phyloP scores from a whole-genome alignment of 2,888 invertebrate genomes.

The Zelleria hepariella region DNA sequence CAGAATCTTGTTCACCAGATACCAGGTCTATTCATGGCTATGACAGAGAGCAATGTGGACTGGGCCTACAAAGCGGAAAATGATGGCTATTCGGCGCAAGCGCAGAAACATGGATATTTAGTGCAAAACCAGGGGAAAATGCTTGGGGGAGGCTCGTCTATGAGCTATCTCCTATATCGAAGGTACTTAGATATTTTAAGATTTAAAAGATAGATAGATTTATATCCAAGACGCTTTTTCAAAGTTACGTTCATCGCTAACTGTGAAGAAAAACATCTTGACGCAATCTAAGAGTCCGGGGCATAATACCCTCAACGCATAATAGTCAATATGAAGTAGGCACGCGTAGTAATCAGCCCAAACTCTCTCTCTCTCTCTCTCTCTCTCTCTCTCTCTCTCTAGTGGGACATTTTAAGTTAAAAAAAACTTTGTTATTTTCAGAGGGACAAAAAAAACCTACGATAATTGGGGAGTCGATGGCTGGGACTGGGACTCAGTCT shows the following conservation, averaged over 20 bases:
- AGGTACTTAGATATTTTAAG: slow-evolving; percentile 4
- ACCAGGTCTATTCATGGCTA: not conserved
- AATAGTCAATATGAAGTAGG: too few relatives aligned
- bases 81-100: not conserved
- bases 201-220: not conserved
- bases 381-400: too few relatives aligned
- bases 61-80: slow-evolving; percentile 3
- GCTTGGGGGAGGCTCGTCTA: slow-evolving; percentile 4
- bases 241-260: too few relatives aligned
- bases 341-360: too few relatives aligned
- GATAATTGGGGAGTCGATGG: not conserved
- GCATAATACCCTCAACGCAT: too few relatives aligned
- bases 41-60: not conserved
- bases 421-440: not conserved
- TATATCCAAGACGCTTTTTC: too few relatives aligned
- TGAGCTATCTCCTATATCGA: slow-evolving; percentile 17
- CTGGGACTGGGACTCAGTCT: not conserved
- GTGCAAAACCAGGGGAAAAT: slow-evolving; percentile 1
- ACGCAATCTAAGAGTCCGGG: too few relatives aligned
- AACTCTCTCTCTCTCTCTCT: too few relatives aligned
- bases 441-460: not conserved
- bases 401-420: too few relatives aligned
- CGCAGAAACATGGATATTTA: not conserved
- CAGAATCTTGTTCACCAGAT: not conserved
- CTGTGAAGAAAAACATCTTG: too few relatives aligned